A percentile compares a stretch with the other conserved stretches of the same genome.
phyloP scores from a whole-genome alignment of 2,113 vertebrate species.

The Dinomys branickii region DNA sequence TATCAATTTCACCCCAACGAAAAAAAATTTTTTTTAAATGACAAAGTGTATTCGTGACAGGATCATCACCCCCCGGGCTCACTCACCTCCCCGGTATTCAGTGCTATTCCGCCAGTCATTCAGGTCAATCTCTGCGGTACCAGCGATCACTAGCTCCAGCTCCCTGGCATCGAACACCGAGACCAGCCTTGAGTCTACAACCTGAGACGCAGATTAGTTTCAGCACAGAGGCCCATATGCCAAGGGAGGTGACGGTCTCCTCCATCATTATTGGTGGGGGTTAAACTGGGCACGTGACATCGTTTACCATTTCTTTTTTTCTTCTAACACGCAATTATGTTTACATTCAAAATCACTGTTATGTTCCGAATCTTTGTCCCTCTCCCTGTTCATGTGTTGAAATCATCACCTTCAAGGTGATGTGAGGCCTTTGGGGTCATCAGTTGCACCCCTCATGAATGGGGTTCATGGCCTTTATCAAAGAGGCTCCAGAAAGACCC shows the following conservation, averaged over 20 bases:
- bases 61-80: background rate
- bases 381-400: background rate
- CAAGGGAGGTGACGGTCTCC: background rate
- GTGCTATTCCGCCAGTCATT: conserved; percentile 97
- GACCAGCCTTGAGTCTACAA: conserved; percentile 97
- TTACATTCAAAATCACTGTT: background rate
- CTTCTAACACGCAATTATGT: background rate
- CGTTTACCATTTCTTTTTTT: background rate
- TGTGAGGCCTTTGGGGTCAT: background rate
- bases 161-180: conserved; percentile 98
- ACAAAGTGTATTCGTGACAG: background rate
- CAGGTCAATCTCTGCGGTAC: conserved; percentile 98
- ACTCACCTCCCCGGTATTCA: conserved; percentile 97
- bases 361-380: background rate
- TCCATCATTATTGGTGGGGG: background rate
- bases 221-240: background rate
- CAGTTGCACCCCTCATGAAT: background rate
- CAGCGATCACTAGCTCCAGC: conserved; percentile 97
- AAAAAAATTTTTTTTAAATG: no score
- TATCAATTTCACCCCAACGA: background rate
- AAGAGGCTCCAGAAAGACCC: background rate
- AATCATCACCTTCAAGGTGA: background rate
- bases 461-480: background rate
- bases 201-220: conserved; percentile 87
- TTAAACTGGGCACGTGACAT: background rate